These are phyloP conservation scores for Perizoma affinitatum DNA, from an alignment of 2,888 invertebrate species.

Conservation along the genomic window DNA sequence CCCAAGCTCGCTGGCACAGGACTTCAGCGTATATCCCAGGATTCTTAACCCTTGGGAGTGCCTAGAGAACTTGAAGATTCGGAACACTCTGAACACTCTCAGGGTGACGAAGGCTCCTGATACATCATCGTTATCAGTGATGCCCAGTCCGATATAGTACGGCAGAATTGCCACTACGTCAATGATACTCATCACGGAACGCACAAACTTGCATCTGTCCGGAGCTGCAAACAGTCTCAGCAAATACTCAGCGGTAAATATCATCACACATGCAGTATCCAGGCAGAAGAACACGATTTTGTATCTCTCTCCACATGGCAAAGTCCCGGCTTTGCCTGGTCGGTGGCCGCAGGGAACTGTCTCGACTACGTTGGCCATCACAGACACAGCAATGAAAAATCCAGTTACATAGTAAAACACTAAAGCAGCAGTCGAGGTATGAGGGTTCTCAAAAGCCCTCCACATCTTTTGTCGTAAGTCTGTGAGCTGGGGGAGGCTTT, in stretches of 20 bases:
- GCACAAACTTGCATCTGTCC: conserved; percentile 97
- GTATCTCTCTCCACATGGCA: conserved; percentile 98
- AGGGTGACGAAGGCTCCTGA: conserved; percentile 99
- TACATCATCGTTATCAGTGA: conserved; percentile 99
- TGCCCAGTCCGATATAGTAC: conserved; percentile 98
- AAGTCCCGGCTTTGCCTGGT: conserved; percentile 92
- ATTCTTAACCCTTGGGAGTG: conserved; percentile 99
- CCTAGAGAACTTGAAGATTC: conserved; percentile 99
- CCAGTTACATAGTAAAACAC: conserved; percentile 99
- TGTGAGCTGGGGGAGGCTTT: conserved; percentile 93
- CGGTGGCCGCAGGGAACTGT: conserved; percentile 97
- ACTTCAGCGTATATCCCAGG: conserved; percentile 99
- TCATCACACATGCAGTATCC: conserved; percentile 99
- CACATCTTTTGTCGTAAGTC: conserved; percentile 98
- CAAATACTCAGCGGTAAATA: conserved; percentile 99
- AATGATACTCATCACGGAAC: conserved; percentile 99
- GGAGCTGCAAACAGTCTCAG: conserved; percentile 98
- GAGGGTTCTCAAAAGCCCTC: conserved; percentile 99
- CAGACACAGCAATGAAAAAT: conserved; percentile 99
- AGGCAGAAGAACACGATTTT: conserved; percentile 99
- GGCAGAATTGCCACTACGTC: conserved; percentile 99
- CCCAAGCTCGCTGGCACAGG: conserved; percentile 99
- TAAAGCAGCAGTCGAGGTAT: conserved; percentile 98
- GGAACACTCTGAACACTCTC: conserved; percentile 99
- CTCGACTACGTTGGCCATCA: conserved; percentile 99